Conservation (phyloP, 2,113 vertebrate species). For the Callaeas wilsoni region DNA sequence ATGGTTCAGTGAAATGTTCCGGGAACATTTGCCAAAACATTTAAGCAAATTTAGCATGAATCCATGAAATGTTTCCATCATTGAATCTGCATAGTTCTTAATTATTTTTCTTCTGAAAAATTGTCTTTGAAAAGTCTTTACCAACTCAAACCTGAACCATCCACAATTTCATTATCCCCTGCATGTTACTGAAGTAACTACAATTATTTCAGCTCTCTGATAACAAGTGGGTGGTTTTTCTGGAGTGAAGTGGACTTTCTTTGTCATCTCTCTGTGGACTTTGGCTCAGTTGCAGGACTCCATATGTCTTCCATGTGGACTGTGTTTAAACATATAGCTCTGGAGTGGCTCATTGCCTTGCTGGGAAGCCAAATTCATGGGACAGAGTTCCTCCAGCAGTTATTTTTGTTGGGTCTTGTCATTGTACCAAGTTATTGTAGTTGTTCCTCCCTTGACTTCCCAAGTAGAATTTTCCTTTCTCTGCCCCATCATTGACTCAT, state of each 20-base stretch:
- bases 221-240: background rate
- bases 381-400: background rate
- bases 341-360: background rate
- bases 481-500: background rate
- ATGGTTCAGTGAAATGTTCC: slow-evolving; percentile 11
- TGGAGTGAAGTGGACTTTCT: background rate
- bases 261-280: background rate
- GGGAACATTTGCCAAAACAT: background rate
- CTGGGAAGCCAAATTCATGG: background rate
- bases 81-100: background rate
- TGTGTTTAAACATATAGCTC: background rate
- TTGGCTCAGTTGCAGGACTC: slow-evolving; percentile 1
- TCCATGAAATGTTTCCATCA: slow-evolving; percentile 26
- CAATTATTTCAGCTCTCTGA: background rate
- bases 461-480: slow-evolving; percentile 1
- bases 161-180: slow-evolving; percentile 5
- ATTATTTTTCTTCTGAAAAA: background rate
- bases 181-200: background rate
- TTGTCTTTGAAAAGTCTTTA: background rate
- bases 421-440: background rate
- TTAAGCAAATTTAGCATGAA: slow-evolving; percentile 20
- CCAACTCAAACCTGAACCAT: background rate
- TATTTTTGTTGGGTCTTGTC: slow-evolving; percentile 15
- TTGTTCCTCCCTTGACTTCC: background rate
- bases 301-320: slow-evolving; percentile 11